Evolutionary conservation across 2,888 invertebrate genomes (phyloP).

Genomic region (Galeopsomyia nigrocyanea): DNA sequence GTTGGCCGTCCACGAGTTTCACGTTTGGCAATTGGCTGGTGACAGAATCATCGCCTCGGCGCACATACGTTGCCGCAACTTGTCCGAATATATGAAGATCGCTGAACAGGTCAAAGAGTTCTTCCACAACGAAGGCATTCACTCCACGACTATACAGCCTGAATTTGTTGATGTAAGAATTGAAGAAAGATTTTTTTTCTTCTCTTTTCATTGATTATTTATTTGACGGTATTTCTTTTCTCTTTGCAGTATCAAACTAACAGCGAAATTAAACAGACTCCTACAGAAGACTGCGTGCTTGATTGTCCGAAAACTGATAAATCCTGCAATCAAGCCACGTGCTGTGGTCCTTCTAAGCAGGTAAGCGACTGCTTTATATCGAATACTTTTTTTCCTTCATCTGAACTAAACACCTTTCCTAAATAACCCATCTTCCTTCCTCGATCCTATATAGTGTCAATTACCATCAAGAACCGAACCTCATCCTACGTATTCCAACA

Average conservation of each 20-base stretch:
- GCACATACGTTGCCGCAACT: conserved; percentile 93
- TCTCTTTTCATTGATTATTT: background rate
- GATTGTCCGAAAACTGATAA: conserved; percentile 89
- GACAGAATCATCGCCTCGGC: conserved; percentile 97
- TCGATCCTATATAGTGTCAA: conserved; percentile 56
- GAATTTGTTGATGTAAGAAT: conserved; percentile 90
- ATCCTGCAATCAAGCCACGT: conserved; percentile 88
- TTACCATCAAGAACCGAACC: conserved; percentile 55
- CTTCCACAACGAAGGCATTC: conserved; percentile 98
- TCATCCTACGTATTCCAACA: conserved; percentile 50
- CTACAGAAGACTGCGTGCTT: conserved; percentile 81
- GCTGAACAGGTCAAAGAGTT: conserved; percentile 97
- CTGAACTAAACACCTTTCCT: background rate
- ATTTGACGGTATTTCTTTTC: conserved; percentile 7
- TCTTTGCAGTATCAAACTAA: conserved; percentile 68
- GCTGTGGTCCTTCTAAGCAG: conserved; percentile 87
- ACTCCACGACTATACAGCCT: conserved; percentile 98
- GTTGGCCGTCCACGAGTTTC: conserved; percentile 96
- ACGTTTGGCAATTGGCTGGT: conserved; percentile 98
- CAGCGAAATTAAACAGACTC: conserved; percentile 67
- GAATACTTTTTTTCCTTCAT: background rate
- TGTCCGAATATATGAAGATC: conserved; percentile 97
- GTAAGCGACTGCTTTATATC: conserved; percentile 66
- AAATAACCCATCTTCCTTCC: conserved; percentile 29
- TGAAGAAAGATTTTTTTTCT: no score